Evolutionary conservation across 2,888 invertebrate species (phyloP).

Genomic region (Nomada goodeniana): DNA sequence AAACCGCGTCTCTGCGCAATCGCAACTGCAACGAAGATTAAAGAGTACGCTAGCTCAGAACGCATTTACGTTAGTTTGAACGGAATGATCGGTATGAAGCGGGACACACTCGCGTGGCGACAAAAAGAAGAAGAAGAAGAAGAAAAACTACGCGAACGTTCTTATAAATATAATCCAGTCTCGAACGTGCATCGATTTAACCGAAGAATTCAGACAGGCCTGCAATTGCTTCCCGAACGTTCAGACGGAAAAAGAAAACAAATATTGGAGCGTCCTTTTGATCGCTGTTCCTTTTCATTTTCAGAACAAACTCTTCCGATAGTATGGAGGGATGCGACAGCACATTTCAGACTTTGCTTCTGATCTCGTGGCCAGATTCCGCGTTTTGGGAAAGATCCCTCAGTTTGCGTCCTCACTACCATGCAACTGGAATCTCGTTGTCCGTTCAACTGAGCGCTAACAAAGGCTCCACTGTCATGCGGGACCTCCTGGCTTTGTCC

Average conservation of each 20-base stretch:
- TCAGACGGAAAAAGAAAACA: not conserved
- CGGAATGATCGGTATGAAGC: conserved; percentile 6
- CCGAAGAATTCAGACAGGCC: conserved; percentile 22
- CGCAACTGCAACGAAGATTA: not conserved
- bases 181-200: conserved; percentile 10
- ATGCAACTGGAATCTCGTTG: conserved; percentile 60
- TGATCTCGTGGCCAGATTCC: conserved; percentile 79
- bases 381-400: conserved; percentile 74
- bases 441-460: conserved; percentile 81
- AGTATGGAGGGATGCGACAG: conserved; percentile 43
- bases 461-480: conserved; percentile 80
- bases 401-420: conserved; percentile 67
- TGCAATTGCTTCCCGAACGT: not conserved
- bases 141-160: not conserved
- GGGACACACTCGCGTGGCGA: conserved; percentile 1
- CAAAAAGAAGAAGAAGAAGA: not conserved
- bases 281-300: conserved; percentile 27
- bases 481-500: conserved; percentile 81
- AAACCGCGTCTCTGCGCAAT: not conserved
- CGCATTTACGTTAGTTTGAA: conserved; percentile 1
- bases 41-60: conserved; percentile 5
- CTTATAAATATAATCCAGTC: conserved; percentile 1
- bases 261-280: conserved; percentile 12
- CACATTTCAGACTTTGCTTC: conserved; percentile 80
- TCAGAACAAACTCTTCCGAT: conserved; percentile 41